A percentile compares a stretch with the other conserved stretches of the same genome.
Conservation (phyloP, 2,113 vertebrate species). For the Chroicocephalus ridibundus region DNA sequence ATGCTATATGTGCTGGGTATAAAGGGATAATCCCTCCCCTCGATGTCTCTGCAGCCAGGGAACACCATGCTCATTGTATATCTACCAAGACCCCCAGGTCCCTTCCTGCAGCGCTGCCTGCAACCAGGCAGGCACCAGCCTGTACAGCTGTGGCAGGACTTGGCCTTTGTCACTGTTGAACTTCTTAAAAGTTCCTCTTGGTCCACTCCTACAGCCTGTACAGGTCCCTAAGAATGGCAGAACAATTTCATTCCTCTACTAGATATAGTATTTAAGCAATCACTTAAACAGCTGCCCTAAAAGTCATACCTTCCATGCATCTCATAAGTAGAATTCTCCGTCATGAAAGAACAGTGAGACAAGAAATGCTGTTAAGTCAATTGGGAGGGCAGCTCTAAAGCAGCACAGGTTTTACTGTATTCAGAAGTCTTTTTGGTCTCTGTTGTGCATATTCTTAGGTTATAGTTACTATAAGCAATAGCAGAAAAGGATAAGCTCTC, state of each 20-base stretch:
- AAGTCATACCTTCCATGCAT: neutral
- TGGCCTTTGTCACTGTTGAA: neutral
- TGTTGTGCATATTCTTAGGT: neutral
- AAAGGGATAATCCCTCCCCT: neutral
- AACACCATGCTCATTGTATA: neutral
- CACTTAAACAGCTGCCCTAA: neutral
- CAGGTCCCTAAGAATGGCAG: neutral
- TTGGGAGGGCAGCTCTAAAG: neutral
- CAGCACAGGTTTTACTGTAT: neutral
- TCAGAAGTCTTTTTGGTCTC: neutral
- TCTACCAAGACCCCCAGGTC: neutral
- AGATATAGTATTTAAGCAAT: neutral
- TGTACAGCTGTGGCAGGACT: neutral
- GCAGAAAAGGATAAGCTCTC: neutral
- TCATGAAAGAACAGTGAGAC: neutral
- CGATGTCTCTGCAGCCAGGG: rapidly evolving
- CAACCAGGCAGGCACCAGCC: neutral
- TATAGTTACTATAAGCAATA: neutral
- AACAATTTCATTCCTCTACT: neutral
- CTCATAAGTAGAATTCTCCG: neutral
- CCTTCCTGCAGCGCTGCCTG: rapidly evolving
- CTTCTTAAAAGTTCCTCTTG: neutral
- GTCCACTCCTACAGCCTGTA: neutral
- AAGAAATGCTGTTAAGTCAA: neutral
- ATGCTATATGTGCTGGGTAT: neutral